Percentiles rank a stretch among this genome's conserved stretches.
Conservation (phyloP, 2,113 vertebrate species). For the Sapayoa aenigma region DNA sequence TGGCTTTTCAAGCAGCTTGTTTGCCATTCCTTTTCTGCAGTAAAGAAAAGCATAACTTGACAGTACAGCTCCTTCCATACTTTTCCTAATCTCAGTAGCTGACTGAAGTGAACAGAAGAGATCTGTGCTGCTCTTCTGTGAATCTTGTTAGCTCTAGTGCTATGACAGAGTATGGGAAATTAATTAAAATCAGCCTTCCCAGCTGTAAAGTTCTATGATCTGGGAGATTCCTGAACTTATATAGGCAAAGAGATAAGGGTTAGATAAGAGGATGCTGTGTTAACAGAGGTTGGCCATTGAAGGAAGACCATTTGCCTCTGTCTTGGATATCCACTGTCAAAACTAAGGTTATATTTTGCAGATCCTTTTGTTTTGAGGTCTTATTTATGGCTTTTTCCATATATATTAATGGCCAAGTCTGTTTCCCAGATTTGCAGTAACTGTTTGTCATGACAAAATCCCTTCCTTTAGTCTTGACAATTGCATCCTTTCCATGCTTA, state of each 20-base stretch:
- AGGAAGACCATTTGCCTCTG: background rate
- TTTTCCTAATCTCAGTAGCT: background rate
- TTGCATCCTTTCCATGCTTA: background rate
- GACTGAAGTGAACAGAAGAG: background rate
- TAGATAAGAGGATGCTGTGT: background rate
- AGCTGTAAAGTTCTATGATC: background rate
- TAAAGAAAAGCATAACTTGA: background rate
- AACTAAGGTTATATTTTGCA: background rate
- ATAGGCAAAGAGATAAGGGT: background rate
- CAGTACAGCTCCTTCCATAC: background rate
- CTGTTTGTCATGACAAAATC: background rate
- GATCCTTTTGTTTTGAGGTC: background rate
- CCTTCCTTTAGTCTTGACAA: background rate
- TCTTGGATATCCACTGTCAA: background rate
- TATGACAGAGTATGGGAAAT: background rate
- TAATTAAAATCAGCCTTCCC: background rate
- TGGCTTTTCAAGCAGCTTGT: background rate
- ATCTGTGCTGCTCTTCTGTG: background rate
- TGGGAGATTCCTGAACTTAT: background rate
- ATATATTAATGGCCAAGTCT: background rate
- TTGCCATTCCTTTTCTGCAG: background rate
- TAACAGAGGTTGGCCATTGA: fast-evolving
- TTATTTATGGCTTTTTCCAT: background rate
- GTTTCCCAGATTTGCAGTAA: background rate
- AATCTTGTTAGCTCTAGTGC: background rate